Evolutionary conservation across 2,797 vertebrate genomes (phyloP).

Genomic region (Rachycentron canadum): DNA sequence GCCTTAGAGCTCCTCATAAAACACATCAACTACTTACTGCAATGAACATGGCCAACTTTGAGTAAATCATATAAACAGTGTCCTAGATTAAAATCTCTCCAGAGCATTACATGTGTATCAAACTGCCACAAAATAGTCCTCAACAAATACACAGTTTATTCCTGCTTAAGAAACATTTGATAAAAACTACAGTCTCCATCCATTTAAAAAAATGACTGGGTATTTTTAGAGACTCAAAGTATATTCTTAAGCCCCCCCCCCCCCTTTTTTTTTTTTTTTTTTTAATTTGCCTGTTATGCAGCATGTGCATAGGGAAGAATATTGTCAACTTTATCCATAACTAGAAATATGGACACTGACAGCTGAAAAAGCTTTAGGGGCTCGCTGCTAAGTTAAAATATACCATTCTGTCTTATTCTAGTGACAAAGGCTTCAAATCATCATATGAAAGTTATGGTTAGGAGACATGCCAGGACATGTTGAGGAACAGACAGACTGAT

Average conservation of each 20-base stretch:
- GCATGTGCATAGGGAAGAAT: not conserved
- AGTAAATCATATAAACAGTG: not conserved
- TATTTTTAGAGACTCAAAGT: not conserved
- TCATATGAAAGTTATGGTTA: conserved; percentile 24
- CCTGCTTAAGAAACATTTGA: not conserved
- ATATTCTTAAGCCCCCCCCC: not conserved
- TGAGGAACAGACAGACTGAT: conserved; percentile 22
- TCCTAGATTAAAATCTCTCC: not conserved
- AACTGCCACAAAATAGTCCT: not conserved
- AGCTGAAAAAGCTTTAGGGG: not conserved
- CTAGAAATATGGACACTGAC: not conserved
- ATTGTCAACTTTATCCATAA: not conserved
- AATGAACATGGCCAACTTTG: not conserved
- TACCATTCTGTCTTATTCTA: conserved; percentile 3
- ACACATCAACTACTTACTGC: not conserved
- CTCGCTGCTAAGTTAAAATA: conserved; percentile 1
- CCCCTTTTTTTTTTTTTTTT: not conserved
- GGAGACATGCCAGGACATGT: conserved; percentile 66
- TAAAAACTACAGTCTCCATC: not conserved
- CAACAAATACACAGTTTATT: not conserved
- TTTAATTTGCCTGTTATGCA: not conserved
- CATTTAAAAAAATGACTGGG: not conserved
- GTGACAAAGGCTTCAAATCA: conserved; percentile 3
- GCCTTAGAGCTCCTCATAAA: not conserved
- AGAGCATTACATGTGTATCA: not conserved